phyloP scores from a whole-genome alignment of 2,797 vertebrate genomes.

The Valencia hispanica region DNA sequence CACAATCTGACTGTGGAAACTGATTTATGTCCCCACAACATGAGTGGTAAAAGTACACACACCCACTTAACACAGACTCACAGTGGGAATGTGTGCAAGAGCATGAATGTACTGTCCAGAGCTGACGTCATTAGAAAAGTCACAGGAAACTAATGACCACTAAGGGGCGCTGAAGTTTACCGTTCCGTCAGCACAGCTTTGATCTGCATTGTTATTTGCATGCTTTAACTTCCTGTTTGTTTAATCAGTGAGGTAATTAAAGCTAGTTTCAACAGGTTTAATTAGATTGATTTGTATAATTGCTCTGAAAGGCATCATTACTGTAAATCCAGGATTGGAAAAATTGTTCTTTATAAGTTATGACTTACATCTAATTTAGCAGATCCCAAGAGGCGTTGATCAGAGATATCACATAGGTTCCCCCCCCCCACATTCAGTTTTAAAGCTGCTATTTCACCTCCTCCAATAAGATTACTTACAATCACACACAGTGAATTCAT shows the following conservation, averaged over 20 bases:
- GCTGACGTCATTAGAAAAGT: constrained; percentile 70
- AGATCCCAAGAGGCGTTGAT: constrained; percentile 37
- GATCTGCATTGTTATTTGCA: constrained; percentile 61
- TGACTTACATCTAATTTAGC: constrained; percentile 53
- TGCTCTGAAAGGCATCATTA: constrained; percentile 73
- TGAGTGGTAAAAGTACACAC: constrained; percentile 15
- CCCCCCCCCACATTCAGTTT: constrained; percentile 8
- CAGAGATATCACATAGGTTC: constrained; percentile 30
- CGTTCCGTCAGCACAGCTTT: constrained; percentile 25
- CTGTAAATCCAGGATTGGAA: constrained; percentile 70
- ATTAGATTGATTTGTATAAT: constrained; percentile 80
- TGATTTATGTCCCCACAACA: constrained; percentile 8
- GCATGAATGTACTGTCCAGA: constrained; percentile 6
- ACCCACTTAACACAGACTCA: neutral
- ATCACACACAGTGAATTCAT: constrained; percentile 33
- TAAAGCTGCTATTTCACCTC: neutral
- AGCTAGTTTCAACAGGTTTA: constrained; percentile 78
- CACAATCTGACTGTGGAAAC: neutral
- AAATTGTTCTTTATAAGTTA: constrained; percentile 56
- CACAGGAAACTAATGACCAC: constrained; percentile 45
- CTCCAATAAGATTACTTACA: constrained; percentile 32
- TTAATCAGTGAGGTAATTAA: constrained; percentile 78
- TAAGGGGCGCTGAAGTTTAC: constrained; percentile 63
- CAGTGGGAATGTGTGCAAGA: neutral
- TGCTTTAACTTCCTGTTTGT: constrained; percentile 78